These are phyloP conservation scores for Aegypius monachus DNA, from an alignment of 2,113 vertebrate genomes.

Conservation along the genomic window DNA sequence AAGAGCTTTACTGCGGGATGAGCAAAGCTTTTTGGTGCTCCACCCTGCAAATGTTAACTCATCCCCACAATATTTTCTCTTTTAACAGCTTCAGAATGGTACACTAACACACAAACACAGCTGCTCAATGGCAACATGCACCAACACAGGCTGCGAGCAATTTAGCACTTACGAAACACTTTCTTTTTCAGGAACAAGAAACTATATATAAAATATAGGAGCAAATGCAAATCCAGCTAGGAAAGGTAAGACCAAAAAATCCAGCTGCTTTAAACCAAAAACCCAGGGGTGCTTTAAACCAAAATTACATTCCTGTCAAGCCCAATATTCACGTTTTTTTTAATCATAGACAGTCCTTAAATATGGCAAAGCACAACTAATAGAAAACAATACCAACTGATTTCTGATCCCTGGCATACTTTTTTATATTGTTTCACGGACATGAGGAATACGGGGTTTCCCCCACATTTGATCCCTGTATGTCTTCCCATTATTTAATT, in stretches of 20 bases:
- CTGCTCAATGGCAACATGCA: not conserved
- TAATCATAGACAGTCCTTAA: not conserved
- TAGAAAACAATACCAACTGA: not conserved
- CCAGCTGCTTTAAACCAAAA: not conserved
- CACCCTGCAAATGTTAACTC: conserved; percentile 26
- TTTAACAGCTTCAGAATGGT: conserved; percentile 12
- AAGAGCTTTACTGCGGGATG: conserved; percentile 8
- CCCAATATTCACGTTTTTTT: not conserved
- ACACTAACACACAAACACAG: conserved; percentile 9
- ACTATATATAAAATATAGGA: not conserved
- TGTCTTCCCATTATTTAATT: not conserved
- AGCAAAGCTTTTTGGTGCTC: conserved; percentile 12
- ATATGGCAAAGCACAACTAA: not conserved
- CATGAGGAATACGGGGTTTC: not conserved
- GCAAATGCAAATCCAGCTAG: not conserved
- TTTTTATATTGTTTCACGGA: not conserved
- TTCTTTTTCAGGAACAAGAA: not conserved
- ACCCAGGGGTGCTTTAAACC: not conserved
- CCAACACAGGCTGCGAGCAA: not conserved
- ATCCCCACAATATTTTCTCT: not conserved
- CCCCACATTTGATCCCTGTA: not conserved
- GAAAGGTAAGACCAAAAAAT: not conserved
- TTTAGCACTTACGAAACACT: not conserved
- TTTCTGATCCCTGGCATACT: not conserved
- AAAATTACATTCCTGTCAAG: not conserved